Evolutionary conservation across 2,113 vertebrate species (phyloP).

Genomic region (Tachysurus vachellii): DNA sequence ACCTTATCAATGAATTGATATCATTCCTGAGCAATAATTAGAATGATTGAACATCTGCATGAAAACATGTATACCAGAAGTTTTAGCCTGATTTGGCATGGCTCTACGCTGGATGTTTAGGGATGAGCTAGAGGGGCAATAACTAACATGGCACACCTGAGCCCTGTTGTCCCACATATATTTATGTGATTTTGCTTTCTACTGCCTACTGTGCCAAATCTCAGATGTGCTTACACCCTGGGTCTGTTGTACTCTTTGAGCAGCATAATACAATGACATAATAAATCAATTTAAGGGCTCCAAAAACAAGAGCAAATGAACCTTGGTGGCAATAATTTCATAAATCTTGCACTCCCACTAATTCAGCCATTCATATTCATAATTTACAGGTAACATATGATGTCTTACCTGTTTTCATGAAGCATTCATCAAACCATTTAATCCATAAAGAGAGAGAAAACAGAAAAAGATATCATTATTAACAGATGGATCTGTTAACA

Average conservation of each 20-base stretch:
- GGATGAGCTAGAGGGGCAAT: neutral
- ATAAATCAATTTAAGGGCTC: neutral
- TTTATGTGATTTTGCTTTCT: neutral
- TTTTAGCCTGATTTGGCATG: neutral
- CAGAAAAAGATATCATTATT: slow-evolving; percentile 40
- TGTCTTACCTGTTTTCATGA: slow-evolving; percentile 48
- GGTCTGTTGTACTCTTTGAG: neutral
- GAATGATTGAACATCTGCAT: neutral
- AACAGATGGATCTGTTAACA: slow-evolving; percentile 17
- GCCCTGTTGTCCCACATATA: neutral
- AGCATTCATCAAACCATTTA: slow-evolving; percentile 15
- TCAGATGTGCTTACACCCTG: neutral
- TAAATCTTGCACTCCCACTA: neutral
- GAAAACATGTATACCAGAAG: neutral
- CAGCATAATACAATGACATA: neutral
- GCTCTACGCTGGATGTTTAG: neutral
- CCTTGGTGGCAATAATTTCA: neutral
- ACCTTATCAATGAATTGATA: neutral
- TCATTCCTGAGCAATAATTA: neutral
- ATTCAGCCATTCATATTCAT: neutral
- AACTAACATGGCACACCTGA: neutral
- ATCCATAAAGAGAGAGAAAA: slow-evolving; percentile 21
- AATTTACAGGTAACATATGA: neutral
- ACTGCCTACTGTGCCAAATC: neutral
- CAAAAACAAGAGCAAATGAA: neutral